phyloP scores from a whole-genome alignment of 2,797 vertebrate species.

The Apogon talboti region DNA sequence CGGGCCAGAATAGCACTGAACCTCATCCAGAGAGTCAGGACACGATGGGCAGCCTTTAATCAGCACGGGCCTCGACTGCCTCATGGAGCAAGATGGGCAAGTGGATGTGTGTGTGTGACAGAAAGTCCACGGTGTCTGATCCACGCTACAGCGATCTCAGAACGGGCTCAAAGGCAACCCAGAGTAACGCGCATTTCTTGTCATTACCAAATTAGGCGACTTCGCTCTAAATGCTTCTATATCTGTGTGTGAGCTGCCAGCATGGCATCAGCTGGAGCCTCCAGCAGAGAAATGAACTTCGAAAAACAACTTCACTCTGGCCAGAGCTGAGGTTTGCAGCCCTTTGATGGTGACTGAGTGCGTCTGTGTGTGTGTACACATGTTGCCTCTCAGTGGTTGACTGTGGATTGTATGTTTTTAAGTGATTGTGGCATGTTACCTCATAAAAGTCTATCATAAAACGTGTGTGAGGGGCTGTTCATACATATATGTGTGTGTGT shows the following conservation, averaged over 20 bases:
- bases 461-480: slow-evolving; percentile 11
- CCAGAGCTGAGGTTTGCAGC: slow-evolving; percentile 45
- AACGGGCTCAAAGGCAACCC: slow-evolving; percentile 25
- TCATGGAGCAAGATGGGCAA: neutral
- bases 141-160: slow-evolving; percentile 9
- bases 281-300: slow-evolving; percentile 50
- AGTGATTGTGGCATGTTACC: slow-evolving; percentile 65
- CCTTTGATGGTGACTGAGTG: slow-evolving; percentile 43
- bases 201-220: slow-evolving; percentile 59
- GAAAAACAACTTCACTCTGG: slow-evolving; percentile 32
- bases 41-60: slow-evolving; percentile 54
- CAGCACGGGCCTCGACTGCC: slow-evolving; percentile 10
- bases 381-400: slow-evolving; percentile 5
- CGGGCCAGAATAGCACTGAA: slow-evolving; percentile 58
- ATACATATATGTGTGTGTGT: neutral
- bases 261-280: slow-evolving; percentile 26
- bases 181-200: slow-evolving; percentile 36
- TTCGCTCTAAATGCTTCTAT: slow-evolving; percentile 25
- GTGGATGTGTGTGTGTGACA: slow-evolving; percentile 19
- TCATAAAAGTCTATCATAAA: slow-evolving; percentile 66
- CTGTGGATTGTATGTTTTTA: slow-evolving; percentile 34
- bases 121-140: slow-evolving; percentile 5
- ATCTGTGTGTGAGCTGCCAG: slow-evolving; percentile 29
- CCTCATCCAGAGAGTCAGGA: slow-evolving; percentile 11
- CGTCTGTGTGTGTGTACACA: slow-evolving; percentile 1